Evolutionary conservation across 1,140 invertebrate genomes (phyloP), one percentile per base, ranked within the genome.

Genomic region (Pseudobourletiella spinata): DNA sequence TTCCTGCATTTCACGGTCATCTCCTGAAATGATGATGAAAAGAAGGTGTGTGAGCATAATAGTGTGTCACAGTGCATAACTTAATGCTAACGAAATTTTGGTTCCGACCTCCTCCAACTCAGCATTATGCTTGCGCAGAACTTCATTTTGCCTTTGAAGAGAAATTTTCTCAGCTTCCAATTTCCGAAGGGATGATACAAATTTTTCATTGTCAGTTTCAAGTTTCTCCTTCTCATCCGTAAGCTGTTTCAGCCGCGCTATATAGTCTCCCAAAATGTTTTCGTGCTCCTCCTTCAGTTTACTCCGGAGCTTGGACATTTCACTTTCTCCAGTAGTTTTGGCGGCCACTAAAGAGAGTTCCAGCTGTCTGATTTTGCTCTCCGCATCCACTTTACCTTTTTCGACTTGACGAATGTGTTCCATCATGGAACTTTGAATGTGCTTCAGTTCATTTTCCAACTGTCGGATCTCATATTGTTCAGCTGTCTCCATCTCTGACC

Each of bases 371-470:
- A 65, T 48, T 59, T 67, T 62, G 18, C 59, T 63, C n/a, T 70
- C 68, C 1, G 65, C 65, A 44, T 70, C 68, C 16, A 30, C 50
- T 52, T 65, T 67, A 25, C 39, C 63, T 14, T 67, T 65, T 43
- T 70, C 65, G 14, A 70, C 16, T 15, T 26, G 22, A 15, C 52
- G 43, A 32, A 70, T 57, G 29, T 70, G 68, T 14, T 51, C 58
- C 58, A 63, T 63, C 61, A 67, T 64, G 3, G 32, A 61, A 3
- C 35, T 26, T 22, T 67, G 63, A 24, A 70, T 67, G 3, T 59
- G 35, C 28, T 64, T 61, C n/a, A 70, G 59, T 65, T 70, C 54
- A 28, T 43, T 56, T 43, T 70, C 57, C 0, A 70, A 26, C 20
- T 35, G 35, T 22, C 39, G 6, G 18, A 67, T 70, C 55, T 70